Conservation (phyloP, 2,888 invertebrate species). For the Coleophora deauratella region DNA sequence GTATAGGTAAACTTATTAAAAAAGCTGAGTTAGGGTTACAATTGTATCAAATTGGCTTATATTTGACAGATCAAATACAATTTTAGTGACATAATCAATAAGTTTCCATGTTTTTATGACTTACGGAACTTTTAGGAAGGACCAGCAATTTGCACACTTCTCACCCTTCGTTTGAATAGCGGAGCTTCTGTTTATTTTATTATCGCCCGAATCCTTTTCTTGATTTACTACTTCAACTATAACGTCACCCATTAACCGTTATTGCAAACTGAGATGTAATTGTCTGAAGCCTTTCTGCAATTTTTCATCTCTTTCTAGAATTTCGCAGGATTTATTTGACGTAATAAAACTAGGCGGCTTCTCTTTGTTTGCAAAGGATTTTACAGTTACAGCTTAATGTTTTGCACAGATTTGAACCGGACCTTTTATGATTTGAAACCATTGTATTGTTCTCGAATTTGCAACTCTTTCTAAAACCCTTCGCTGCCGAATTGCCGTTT, state of each 20-base stretch:
- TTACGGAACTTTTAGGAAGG: too few relatives aligned
- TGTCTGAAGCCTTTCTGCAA: constrained; percentile 20
- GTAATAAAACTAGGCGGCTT: constrained; percentile 40
- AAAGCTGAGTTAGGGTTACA: too few relatives aligned
- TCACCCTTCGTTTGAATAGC: too few relatives aligned
- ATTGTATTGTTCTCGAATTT: constrained; percentile 36
- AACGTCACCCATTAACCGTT: constrained; percentile 13
- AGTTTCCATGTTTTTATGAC: too few relatives aligned
- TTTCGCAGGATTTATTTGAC: constrained; percentile 31
- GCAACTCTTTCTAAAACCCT: constrained; percentile 49
- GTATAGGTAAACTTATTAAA: too few relatives aligned
- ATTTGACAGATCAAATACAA: too few relatives aligned
- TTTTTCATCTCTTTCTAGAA: constrained; percentile 12
- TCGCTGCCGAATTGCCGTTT: constrained; percentile 23
- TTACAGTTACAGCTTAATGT: constrained; percentile 25
- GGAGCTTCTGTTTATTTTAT: neutral
- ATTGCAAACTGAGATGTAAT: constrained; percentile 17
- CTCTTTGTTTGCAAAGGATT: constrained; percentile 41
- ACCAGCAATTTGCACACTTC: too few relatives aligned
- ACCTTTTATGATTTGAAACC: constrained; percentile 19
- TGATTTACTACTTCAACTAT: constrained; percentile 6
- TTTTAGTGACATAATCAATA: too few relatives aligned
- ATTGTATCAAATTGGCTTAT: too few relatives aligned
- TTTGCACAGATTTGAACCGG: constrained; percentile 29
- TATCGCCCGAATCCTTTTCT: constrained; percentile 1